These are phyloP conservation scores for Pyrrhia umbra DNA, from an alignment of 2,888 invertebrate species.

Conservation along the genomic window DNA sequence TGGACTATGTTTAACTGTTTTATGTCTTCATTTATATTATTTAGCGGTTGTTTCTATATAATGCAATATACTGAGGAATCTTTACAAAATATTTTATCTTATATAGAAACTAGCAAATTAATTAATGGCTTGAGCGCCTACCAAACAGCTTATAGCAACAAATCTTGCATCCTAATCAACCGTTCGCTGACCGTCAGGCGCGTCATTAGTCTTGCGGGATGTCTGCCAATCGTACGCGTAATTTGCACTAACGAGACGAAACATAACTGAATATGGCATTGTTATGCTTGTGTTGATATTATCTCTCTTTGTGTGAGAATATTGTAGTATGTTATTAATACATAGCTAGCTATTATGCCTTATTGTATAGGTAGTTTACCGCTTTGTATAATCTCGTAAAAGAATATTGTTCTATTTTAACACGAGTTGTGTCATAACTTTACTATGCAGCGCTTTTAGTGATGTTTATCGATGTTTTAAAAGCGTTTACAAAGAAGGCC, in stretches of 20 bases:
- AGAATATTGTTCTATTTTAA: not conserved
- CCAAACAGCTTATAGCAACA: constrained; percentile 55
- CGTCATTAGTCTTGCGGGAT: constrained; percentile 46
- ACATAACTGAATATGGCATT: constrained; percentile 31
- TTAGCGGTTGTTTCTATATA: not conserved
- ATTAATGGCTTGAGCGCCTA: constrained; percentile 39
- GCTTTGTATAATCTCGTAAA: not conserved
- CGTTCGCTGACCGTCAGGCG: constrained; percentile 56
- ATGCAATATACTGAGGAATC: not conserved
- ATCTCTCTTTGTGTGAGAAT: constrained; percentile 30
- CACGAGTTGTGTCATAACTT: not conserved
- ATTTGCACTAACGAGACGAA: constrained; percentile 51
- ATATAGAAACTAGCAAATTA: not conserved
- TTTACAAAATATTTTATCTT: no score
- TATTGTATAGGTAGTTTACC: constrained; percentile 11
- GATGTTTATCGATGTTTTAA: no score
- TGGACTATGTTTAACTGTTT: constrained; percentile 11
- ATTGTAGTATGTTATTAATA: constrained; percentile 14
- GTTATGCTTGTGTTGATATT: constrained; percentile 39
- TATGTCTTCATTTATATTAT: constrained; percentile 12
- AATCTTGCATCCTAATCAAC: constrained; percentile 54
- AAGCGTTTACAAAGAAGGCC: no score
- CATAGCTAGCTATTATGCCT: not conserved
- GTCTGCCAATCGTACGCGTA: constrained; percentile 54
- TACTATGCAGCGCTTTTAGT: not conserved